Conservation (phyloP, 2,888 invertebrate genomes). For the Agapostemon virescens region DNA sequence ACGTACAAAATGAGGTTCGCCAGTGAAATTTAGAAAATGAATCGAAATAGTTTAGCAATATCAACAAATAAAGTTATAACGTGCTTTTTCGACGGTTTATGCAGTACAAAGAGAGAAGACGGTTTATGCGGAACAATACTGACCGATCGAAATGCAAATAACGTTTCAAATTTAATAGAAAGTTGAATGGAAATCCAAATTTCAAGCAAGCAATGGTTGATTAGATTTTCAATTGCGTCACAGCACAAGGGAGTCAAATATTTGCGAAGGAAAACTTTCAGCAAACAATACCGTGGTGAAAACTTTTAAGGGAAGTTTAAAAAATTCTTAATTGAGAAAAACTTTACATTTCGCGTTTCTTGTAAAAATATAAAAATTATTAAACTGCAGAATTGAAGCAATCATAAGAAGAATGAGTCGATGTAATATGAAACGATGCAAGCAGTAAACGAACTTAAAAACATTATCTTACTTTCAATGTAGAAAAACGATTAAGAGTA, state of each 20-base stretch:
- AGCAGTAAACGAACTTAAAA: too few relatives aligned
- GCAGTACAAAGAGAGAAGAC: neutral
- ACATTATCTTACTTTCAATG: too few relatives aligned
- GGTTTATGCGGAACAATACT: neutral
- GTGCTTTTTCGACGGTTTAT: neutral
- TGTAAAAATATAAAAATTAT: neutral
- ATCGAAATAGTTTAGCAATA: neutral
- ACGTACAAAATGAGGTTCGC: too few relatives aligned
- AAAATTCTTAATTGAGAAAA: neutral
- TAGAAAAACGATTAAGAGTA: too few relatives aligned
- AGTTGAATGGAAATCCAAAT: neutral
- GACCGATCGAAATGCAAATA: neutral
- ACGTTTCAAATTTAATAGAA: neutral
- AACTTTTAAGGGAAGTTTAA: neutral
- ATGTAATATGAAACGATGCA: too few relatives aligned
- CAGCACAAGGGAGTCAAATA: neutral
- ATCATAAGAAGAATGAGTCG: neutral
- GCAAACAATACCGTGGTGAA: neutral
- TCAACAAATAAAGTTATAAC: neutral
- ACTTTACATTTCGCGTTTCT: neutral
- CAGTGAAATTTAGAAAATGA: neutral
- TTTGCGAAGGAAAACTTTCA: neutral
- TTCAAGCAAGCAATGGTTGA: neutral
- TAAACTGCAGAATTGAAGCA: neutral
- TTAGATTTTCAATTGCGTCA: neutral